Evolutionary conservation across 2,113 vertebrate species (phyloP), one percentile per base, ranked within the genome.

Genomic region (Otolemur garnettii): DNA sequence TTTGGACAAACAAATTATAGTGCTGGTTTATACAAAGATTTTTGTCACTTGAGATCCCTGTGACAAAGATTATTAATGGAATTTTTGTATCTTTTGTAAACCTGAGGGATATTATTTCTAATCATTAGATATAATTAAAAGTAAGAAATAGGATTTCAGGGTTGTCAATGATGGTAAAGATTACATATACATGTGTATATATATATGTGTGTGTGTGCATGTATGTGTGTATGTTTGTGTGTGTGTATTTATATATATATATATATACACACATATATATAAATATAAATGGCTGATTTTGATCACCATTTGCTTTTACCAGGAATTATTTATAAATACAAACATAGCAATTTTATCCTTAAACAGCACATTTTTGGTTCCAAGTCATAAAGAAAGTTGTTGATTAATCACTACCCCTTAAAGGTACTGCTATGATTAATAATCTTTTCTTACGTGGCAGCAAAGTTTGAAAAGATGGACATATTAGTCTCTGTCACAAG

Each of bases 271-370:
- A 95, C 0, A 57, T 7, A 72, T 17, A 68, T 0, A 8, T 0
- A 22, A 19, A 35, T 28, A 22, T 59, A 11, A 14, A 50, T 50
- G 45, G 45, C 8, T 95, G 22, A 6, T 42, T 87, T 62, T 87
- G 19, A 66, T 1, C 50, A 79, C 24, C n/a, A 2, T 57, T 84
- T 60, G 13, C 42, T 95, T 93, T 68, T 30, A n/a, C 22, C 28
- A 75, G 28, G 11, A 69, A 95, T 68, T 71, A 69, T 38, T 93
- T 93, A 87, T 88, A 80, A n/a, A 74, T 0, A 45, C 62, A 93
- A 92, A 75, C 14, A 64, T 64, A 78, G 8, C 53, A 72, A 68
- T 87, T 95, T 78, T 96, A 78, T 79, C 4, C 9, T 60, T 50
- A 80, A 78, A 72, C 13, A 78, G 26, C 50, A 30, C 45, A 90